Evolutionary conservation across 2,888 invertebrate genomes (phyloP).

Genomic region (Dysmachus trigonus): DNA sequence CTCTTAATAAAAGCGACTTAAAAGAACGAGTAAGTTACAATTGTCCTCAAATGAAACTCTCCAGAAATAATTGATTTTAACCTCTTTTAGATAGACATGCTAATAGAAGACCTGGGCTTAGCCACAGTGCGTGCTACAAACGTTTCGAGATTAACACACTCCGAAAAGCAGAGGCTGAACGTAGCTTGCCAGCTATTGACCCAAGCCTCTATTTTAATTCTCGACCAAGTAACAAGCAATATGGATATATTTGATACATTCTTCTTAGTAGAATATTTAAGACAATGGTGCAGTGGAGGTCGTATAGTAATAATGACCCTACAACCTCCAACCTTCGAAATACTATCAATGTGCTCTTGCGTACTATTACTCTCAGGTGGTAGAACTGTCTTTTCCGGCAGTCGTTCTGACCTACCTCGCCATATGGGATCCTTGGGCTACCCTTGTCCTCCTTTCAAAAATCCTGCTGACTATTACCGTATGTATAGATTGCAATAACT

Average conservation of each 20-base stretch:
- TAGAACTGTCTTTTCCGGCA: slow-evolving; percentile 89
- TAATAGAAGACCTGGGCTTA: slow-evolving; percentile 91
- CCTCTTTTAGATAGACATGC: slow-evolving; percentile 77
- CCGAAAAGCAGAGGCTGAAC: slow-evolving; percentile 86
- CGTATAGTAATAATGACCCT: slow-evolving; percentile 89
- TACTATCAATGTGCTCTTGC: slow-evolving; percentile 82
- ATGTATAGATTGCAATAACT: slow-evolving; percentile 62
- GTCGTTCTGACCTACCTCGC: slow-evolving; percentile 87
- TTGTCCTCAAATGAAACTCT: neutral
- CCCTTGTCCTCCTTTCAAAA: slow-evolving; percentile 95
- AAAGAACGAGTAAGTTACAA: slow-evolving; percentile 72
- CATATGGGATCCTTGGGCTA: slow-evolving; percentile 91
- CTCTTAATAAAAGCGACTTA: slow-evolving; percentile 68
- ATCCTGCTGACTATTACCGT: slow-evolving; percentile 96
- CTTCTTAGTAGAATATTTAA: slow-evolving; percentile 90
- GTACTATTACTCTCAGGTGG: slow-evolving; percentile 89
- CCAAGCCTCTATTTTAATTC: slow-evolving; percentile 84
- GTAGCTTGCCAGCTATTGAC: slow-evolving; percentile 89
- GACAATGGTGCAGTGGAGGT: slow-evolving; percentile 81
- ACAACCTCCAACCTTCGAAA: slow-evolving; percentile 94
- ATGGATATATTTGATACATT: slow-evolving; percentile 94
- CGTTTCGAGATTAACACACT: slow-evolving; percentile 84
- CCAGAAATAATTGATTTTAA: neutral
- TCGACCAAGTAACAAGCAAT: slow-evolving; percentile 79
- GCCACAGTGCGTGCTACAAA: slow-evolving; percentile 89